Base-by-base conservation (phyloP, 2,888 invertebrate species). In the Meliscaeva auricollis region DNA sequence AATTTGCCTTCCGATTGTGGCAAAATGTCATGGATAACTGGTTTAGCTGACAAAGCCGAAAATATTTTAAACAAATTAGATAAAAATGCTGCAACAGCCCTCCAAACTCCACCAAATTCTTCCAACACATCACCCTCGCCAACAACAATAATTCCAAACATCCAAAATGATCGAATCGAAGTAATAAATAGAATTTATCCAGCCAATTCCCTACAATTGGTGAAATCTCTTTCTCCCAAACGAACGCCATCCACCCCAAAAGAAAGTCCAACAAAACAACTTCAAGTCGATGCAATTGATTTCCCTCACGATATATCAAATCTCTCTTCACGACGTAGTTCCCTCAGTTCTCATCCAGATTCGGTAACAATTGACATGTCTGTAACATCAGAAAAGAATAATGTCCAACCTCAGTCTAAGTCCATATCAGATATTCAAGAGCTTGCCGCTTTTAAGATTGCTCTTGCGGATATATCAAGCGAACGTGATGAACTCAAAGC, bases 11-110 rank as follows among this genome's bases (percentile, higher is more conserved):
- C 26, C 26, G 4, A 26, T 26, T 26, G n/a, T n/a, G n/a, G n/a
- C 26, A 68, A 44, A 15, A 96, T 96, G 95, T 94, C 96, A 87
- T 96, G 96, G 96, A 94, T 96, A 77, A 93, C 94, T 82, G 96
- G 94, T 82, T 92, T 96, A 74, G 96, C 96, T 79, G 96, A 95
- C 32, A 96, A 94, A 90, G 96, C 96, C 13, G 96, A 96, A 90
- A 94, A 93, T 89, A 94, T 96, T 78, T 93, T 97, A 20, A 96
- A 96, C 89, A 95, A 95, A 89, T 91, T 96, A 26, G 96, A 96
- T 89, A 94, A 96, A 89, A 95, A 95, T 90, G 96, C 96, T 26
- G 96, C 96, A 0, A 94, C 92, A 20, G 96, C 95, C 17, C 90
- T 95, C 58, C 93, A 93, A 66, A 50, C 58, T 8, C 76, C 81